These are phyloP conservation scores for Lates calcarifer DNA, from an alignment of 2,113 vertebrate species.

Conservation along the genomic window DNA sequence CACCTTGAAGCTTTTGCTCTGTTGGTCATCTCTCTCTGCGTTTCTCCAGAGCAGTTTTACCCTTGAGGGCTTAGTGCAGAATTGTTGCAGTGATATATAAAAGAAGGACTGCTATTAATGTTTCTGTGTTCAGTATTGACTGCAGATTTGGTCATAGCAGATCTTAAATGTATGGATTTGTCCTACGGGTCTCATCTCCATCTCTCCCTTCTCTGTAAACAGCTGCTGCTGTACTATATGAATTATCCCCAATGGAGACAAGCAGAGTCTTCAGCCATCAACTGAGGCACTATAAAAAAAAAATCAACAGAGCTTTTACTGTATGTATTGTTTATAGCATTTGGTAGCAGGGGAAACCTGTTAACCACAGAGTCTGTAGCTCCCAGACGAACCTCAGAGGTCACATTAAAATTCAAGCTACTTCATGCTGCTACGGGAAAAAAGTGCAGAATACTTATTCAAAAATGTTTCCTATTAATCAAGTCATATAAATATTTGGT, in stretches of 20 bases:
- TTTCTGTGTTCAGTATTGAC: background rate
- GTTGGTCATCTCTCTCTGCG: background rate
- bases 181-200: constrained; percentile 26
- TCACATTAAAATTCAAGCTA: background rate
- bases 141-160: background rate
- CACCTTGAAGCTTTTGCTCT: too few relatives aligned
- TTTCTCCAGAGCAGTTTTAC: background rate
- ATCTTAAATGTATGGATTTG: constrained; percentile 31
- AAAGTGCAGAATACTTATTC: background rate
- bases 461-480: background rate
- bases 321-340: constrained; percentile 16
- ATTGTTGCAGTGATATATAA: background rate
- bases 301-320: constrained; percentile 6
- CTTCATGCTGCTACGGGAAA: background rate
- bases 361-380: background rate
- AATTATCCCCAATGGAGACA: constrained; percentile 32
- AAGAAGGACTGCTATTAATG: background rate
- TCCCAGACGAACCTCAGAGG: constrained; percentile 1
- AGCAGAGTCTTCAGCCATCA: background rate
- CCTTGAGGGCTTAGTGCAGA: background rate
- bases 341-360: background rate
- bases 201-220: constrained; percentile 17
- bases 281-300: constrained; percentile 18
- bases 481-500: background rate
- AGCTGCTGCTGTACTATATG: constrained; percentile 7